Base-by-base conservation (phyloP, 2,113 vertebrate species). In the Rhinolophus sinicus region DNA sequence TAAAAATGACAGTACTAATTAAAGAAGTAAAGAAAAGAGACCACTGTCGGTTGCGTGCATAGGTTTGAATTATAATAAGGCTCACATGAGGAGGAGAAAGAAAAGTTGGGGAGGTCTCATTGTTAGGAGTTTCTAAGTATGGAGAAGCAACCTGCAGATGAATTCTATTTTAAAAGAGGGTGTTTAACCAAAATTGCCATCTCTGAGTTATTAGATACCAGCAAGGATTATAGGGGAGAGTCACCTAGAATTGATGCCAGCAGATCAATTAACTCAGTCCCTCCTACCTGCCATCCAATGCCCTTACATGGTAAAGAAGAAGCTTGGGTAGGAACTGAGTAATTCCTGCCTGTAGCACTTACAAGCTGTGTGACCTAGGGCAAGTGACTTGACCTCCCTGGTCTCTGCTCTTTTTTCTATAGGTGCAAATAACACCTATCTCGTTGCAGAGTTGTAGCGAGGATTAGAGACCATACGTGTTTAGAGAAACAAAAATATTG, bases 1-100 rank as follows among this genome's bases (percentile, higher is more conserved):
- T 97, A 97, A 97, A 98, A 98, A 97, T 95, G 97, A 97, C 96
- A 97, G 84, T 70, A 70, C 96, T 97, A 95, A 97, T 98, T 97
- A 97, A 97, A 96, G 95, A 97, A 92, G 64, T 60, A 82, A 65
- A 94, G 93, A 86, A 77, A 97, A 60, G 82, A 77, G 83, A 67
- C 86, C 95, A 75, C 93, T 95, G 92, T 92, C 82, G 73, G 90
- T 94, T 77, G 24, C 52, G 78, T 15, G 67, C 77, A 89, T 89
- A 97, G 94, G 70, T 88, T 88, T 97, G 95, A 94, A 95, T 96
- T 96, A 93, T 95, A 98, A 98, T 96, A 97, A 98, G 98, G 97
- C 69, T 90, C 72, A 85, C 91, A 95, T 60, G 81, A 95, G 28
- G 75, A 95, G 73, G 84, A 95, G 92, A 89, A 97, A 83, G 65